Evolutionary conservation across 1,140 invertebrate species (phyloP).

Genomic region (Saccostrea echinata): DNA sequence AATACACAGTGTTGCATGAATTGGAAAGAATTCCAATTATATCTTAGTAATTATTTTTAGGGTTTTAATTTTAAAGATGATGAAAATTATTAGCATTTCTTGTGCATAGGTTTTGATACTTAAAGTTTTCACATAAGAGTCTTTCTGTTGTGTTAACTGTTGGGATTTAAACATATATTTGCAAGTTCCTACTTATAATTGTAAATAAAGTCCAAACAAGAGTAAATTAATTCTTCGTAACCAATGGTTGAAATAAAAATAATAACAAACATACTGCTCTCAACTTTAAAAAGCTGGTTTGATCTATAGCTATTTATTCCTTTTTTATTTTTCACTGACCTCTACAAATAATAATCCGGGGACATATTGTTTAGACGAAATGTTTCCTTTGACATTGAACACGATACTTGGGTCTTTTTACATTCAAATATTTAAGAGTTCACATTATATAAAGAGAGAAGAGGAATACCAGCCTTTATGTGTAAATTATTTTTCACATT

Average conservation of each 20-base stretch:
- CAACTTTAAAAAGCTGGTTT: not conserved
- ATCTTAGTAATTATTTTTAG: too few species aligned
- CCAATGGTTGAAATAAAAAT: constrained; percentile 22
- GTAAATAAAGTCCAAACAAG: constrained; percentile 14
- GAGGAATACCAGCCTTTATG: too few species aligned
- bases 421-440: not conserved
- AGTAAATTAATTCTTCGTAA: constrained; percentile 22
- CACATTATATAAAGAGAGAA: too few species aligned
- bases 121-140: not conserved
- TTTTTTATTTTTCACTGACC: constrained; percentile 1
- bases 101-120: not conserved
- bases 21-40: too few species aligned
- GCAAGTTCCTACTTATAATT: not conserved
- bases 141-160: not conserved
- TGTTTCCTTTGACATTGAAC: constrained; percentile 3
- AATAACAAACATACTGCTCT: not conserved
- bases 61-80: not conserved
- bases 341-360: not conserved
- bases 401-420: not conserved
- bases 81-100: not conserved
- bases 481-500: too few species aligned
- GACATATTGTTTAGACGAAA: not conserved
- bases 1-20: too few species aligned
- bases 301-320: not conserved
- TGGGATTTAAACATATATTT: constrained; percentile 9